These are phyloP conservation scores for Leptodactylus fuscus DNA, from an alignment of 2,113 vertebrate genomes.

Conservation along the genomic window DNA sequence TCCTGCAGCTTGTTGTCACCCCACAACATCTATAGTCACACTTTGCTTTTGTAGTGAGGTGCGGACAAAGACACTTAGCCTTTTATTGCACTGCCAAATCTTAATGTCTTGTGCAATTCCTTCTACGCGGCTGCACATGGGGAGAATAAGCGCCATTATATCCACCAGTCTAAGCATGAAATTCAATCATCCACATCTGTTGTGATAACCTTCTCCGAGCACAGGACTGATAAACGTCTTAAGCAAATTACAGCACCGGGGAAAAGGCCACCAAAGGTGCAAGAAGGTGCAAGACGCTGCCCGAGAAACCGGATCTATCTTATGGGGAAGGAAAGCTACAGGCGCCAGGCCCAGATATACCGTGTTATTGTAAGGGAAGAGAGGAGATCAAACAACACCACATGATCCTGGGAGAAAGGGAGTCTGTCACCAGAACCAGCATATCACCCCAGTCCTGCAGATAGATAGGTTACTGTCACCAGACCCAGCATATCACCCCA, in stretches of 20 bases:
- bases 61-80: conserved; percentile 45
- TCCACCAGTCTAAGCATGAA: conserved; percentile 44
- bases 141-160: conserved; percentile 44
- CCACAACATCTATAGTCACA: too few species aligned
- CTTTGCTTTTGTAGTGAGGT: conserved; percentile 31
- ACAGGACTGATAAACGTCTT: conserved; percentile 53
- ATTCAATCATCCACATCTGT: conserved; percentile 52
- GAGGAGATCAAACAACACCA: neutral
- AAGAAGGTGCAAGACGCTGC: conserved; percentile 20
- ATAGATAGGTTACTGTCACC: too few species aligned
- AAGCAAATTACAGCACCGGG: conserved; percentile 23
- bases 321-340: conserved; percentile 15
- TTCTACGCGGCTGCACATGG: neutral
- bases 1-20: too few species aligned
- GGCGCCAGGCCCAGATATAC: neutral
- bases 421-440: too few species aligned
- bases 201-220: conserved; percentile 49
- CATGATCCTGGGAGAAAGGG: neutral
- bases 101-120: conserved; percentile 51
- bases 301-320: conserved; percentile 27
- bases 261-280: conserved; percentile 44
- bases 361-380: conserved; percentile 41
- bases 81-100: conserved; percentile 54
- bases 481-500: too few species aligned
- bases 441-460: too few species aligned